phyloP scores from a whole-genome alignment of 2,113 vertebrate genomes.

The Calyptommatus sinebrachiatus region DNA sequence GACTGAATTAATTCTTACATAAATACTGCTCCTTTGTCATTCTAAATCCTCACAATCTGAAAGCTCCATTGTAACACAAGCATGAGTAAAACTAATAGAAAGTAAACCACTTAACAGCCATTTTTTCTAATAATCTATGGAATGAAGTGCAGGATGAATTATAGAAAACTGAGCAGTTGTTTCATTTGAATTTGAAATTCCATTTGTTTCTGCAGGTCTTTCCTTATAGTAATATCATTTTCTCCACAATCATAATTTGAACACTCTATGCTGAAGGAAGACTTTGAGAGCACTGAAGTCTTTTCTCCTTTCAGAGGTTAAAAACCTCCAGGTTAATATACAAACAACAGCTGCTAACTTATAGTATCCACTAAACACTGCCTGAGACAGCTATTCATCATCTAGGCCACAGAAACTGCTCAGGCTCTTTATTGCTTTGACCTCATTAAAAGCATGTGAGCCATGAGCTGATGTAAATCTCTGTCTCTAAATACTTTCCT shows the following conservation, averaged over 20 bases:
- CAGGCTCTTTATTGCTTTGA: constrained; percentile 70
- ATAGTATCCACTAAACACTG: constrained; percentile 35
- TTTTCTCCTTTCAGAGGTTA: not conserved
- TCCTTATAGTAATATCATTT: not conserved
- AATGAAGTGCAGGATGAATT: not conserved
- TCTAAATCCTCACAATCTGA: not conserved
- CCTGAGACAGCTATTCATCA: constrained; percentile 84
- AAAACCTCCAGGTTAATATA: constrained; percentile 40
- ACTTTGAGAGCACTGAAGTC: not conserved
- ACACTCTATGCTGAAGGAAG: not conserved
- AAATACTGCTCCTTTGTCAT: too few relatives aligned
- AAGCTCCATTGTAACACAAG: too few relatives aligned
- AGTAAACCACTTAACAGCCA: too few relatives aligned
- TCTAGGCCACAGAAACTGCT: constrained; percentile 60
- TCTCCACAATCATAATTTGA: not conserved
- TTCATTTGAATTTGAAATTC: not conserved
- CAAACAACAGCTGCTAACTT: constrained; percentile 23
- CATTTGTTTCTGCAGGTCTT: not conserved
- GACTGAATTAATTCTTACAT: too few relatives aligned
- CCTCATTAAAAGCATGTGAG: constrained; percentile 73
- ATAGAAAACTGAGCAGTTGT: not conserved
- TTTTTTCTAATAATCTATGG: not conserved
- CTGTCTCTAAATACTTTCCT: constrained; percentile 66
- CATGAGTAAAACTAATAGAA: not conserved
- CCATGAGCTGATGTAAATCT: constrained; percentile 63